A percentile compares a stretch with the other conserved stretches of the same genome.
These are phyloP conservation scores for Nymphicus hollandicus DNA, from an alignment of 2,113 vertebrate genomes.

Conservation along the genomic window DNA sequence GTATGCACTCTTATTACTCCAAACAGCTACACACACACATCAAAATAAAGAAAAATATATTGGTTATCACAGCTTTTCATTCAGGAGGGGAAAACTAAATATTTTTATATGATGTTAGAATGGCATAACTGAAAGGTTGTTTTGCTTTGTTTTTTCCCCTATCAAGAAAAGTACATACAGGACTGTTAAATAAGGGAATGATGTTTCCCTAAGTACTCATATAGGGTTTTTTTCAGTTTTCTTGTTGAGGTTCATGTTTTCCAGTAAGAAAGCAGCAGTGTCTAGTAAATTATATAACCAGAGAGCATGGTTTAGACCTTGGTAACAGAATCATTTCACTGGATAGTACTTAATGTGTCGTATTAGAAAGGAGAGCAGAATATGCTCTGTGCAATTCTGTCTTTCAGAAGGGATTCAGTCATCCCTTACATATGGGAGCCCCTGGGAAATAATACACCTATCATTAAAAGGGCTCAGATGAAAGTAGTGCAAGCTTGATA, in stretches of 20 bases:
- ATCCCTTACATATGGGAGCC: background rate
- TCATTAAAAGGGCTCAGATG: background rate
- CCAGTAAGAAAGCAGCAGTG: background rate
- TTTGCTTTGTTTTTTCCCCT: background rate
- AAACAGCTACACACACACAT: background rate
- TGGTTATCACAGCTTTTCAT: background rate
- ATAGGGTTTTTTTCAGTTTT: background rate
- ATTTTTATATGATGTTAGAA: background rate
- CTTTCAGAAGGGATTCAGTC: background rate
- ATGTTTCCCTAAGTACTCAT: background rate
- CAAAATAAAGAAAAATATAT: slow-evolving; percentile 1
- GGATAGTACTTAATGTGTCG: background rate
- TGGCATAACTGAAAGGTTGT: background rate
- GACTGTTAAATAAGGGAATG: background rate
- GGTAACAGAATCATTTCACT: background rate
- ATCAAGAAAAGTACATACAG: background rate
- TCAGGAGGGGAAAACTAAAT: background rate
- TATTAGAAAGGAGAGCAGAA: background rate
- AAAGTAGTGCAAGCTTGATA: background rate
- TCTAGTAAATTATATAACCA: background rate
- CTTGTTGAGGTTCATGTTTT: background rate
- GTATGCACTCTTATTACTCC: background rate
- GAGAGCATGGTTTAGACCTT: background rate
- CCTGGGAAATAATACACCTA: background rate
- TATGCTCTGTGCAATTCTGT: background rate